Percentiles rank a stretch among this genome's conserved stretches.
Evolutionary conservation across 2,113 vertebrate species (phyloP).

Genomic region (Pimephales promelas): DNA sequence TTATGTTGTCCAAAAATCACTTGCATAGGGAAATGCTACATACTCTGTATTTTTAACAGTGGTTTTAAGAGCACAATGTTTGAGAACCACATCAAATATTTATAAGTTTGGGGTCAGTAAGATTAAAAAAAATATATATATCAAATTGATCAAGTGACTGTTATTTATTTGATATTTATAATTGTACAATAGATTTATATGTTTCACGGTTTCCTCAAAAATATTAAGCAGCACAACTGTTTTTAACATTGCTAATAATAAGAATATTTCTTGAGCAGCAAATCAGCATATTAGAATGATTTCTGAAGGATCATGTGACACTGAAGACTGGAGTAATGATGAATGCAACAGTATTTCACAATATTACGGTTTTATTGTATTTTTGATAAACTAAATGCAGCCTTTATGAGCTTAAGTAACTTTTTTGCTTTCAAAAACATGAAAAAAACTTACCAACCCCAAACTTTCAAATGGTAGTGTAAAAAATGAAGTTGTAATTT

Average conservation of each 20-base stretch:
- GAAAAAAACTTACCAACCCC: neutral
- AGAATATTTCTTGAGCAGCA: neutral
- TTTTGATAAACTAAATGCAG: neutral
- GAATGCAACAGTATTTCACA: neutral
- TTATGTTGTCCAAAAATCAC: neutral
- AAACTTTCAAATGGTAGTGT: neutral
- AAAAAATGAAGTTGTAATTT: neutral
- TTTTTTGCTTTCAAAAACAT: neutral
- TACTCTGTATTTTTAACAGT: neutral
- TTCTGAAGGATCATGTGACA: neutral
- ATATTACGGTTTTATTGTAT: neutral
- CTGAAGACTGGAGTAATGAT: neutral
- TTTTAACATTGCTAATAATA: no score
- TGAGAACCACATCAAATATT: neutral
- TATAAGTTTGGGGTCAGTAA: neutral
- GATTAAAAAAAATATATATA: neutral
- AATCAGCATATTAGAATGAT: neutral
- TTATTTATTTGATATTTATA: neutral
- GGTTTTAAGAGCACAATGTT: neutral
- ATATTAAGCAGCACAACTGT: no score
- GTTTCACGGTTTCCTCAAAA: no score
- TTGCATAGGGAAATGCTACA: conserved; percentile 12
- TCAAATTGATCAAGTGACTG: neutral
- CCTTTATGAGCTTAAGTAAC: neutral
- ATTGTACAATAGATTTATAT: neutral